Base-by-base conservation (phyloP, 2,888 invertebrate species). In the Cantharis flavilabris region DNA sequence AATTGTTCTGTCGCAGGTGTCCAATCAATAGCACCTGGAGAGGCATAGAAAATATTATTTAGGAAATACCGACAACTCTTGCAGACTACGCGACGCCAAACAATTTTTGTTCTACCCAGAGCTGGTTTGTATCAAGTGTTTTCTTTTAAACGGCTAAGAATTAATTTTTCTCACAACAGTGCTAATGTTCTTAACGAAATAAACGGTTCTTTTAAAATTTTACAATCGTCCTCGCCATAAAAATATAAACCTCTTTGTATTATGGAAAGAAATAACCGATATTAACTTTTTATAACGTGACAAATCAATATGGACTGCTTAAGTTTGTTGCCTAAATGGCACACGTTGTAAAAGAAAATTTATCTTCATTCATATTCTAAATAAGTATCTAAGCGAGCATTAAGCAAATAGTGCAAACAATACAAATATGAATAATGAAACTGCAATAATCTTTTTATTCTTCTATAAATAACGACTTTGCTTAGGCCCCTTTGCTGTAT, bases 11-110 rank as follows among this genome's bases (percentile, higher is more conserved):
- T 80, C 86, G 87, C 87, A 88, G 88, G 88, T 88, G 88, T 87
- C 87, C 87, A 86, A 88, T 88, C 87, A 87, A 88, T 88, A 88
- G 87, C 87, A 88, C 87, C 87, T 88, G 87, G 86, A 85, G 83
- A 76, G 77, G 82, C 81, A 84, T 80, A 78, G 82, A 81, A 82
- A 83, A 83, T 81, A 83, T 82, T 82, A 82, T 86, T 86, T 86
- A 81, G 86, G 86, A 83, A 86, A 85, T 82, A 84, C 85, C 84
- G 81, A 79, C 81, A 80, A 80, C 79, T 81, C 77, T 70, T 77
- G 82, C 82, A 86, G 86, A 86, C 87, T 79, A 84, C 82, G 83
- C 84, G 86, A 84, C 86, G 86, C 85, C 86, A n/a, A 67, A 67
- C 13, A 67, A 67, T 49, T 49, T 49, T 49, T 49, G n/a, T 49